Percentiles rank a stretch among this genome's conserved stretches.
Evolutionary conservation across 2,888 invertebrate species (phyloP).

Genomic region (Linnaemya vulpina): DNA sequence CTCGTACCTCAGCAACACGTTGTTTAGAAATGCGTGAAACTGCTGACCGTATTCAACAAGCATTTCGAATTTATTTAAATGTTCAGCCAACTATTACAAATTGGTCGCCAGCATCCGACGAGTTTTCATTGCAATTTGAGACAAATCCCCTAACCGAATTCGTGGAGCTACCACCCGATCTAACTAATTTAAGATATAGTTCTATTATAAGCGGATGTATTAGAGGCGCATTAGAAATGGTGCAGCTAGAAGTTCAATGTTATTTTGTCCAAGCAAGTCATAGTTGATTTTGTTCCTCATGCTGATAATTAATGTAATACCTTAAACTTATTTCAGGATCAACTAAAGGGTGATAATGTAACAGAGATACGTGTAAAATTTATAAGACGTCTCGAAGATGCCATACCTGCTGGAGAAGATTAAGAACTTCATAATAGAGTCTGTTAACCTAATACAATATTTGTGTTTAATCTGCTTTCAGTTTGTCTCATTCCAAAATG

Average conservation of each 20-base stretch:
- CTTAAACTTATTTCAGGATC: slow-evolving; percentile 86
- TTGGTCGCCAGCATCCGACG: slow-evolving; percentile 97
- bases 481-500: slow-evolving; percentile 63
- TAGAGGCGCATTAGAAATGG: slow-evolving; percentile 98
- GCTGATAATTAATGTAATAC: not conserved
- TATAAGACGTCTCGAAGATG: slow-evolving; percentile 97
- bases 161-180: slow-evolving; percentile 95
- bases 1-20: slow-evolving; percentile 93
- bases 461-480: slow-evolving; percentile 37
- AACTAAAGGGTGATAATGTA: slow-evolving; percentile 95
- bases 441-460: not conserved
- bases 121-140: slow-evolving; percentile 97
- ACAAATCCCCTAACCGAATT: slow-evolving; percentile 98
- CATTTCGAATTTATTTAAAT: slow-evolving; percentile 91
- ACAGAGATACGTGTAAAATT: slow-evolving; percentile 98
- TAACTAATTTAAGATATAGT: slow-evolving; percentile 93
- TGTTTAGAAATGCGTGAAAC: slow-evolving; percentile 98
- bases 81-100: slow-evolving; percentile 96
- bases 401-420: slow-evolving; percentile 99
- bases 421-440: slow-evolving; percentile 82
- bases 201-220: slow-evolving; percentile 95
- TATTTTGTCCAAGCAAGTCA: slow-evolving; percentile 91
- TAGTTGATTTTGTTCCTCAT: not conserved
- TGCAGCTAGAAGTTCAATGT: slow-evolving; percentile 96
- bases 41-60: slow-evolving; percentile 95